Base-by-base conservation (phyloP, 1,140 invertebrate species). In the Archegozetes longisetosus region DNA sequence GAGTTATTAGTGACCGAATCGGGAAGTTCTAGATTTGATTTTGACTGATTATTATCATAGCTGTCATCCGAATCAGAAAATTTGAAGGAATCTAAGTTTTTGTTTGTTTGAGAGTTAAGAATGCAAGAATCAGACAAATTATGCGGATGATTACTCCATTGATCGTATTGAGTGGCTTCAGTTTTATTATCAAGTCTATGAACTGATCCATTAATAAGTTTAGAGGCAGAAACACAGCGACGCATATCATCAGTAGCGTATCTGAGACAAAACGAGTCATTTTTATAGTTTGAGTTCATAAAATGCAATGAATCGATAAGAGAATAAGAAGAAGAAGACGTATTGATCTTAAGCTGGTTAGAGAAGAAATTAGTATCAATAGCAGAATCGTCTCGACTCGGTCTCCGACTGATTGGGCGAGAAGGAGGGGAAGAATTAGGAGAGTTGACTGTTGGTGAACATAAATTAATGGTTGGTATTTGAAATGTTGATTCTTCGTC, bases 221-320 rank as follows among this genome's bases (percentile, higher is more conserved):
- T 46, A 20, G 65, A 66, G 17, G 65, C 62, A 2, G 65, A 66
- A 1, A 60, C 58, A 50, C 65, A 64, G 26, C 65, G 62, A 6
- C 65, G 60, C 1, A 66, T 66, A 29, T 66, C 61, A 2, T 32
- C 27, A 24, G 6, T 17, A 22, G 6, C 25, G 20, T 2, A 3
- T 27, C n/a, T 3, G 13, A 3, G 9, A 57, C 13, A 51, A 24
- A 25, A 14, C 20, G 50, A 6, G 4, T 23, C 22, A 28, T 6
- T 51, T 20, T 55, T 22, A 51, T 60, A 23, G 17, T 23, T 27
- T 12, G 29, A 40, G 20, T 9, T 23, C 25, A 4, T 20, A 9
- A 32, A 55, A 20, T 20, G 13, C 13, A 47, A 55, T 20, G 23
- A 60, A 3, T 60, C 40, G 13, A 28, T 46, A 13, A 60, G 12